Evolutionary conservation across 2,888 invertebrate genomes (phyloP).

Genomic region (Cheilosia vernalis): DNA sequence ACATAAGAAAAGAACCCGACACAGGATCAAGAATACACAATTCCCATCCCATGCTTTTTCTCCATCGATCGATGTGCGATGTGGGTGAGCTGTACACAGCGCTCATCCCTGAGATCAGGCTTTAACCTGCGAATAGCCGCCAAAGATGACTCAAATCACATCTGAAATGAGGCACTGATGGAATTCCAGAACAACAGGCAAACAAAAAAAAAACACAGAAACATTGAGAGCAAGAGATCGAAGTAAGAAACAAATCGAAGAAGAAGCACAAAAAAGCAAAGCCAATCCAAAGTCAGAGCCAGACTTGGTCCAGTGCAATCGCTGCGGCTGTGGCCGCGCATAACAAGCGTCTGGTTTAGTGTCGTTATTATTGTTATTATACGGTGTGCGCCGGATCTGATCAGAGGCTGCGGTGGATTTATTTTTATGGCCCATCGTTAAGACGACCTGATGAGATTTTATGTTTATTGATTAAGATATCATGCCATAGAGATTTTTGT

Average conservation of each 20-base stretch:
- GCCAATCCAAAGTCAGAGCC: conserved; percentile 54
- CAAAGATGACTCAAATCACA: conserved; percentile 60
- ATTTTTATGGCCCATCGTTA: conserved; percentile 75
- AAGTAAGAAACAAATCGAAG: conserved; percentile 58
- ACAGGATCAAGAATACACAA: conserved; percentile 56
- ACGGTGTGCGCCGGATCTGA: conserved; percentile 70
- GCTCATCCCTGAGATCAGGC: conserved; percentile 31
- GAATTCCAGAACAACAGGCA: conserved; percentile 28
- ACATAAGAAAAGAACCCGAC: neutral
- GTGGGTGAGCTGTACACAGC: conserved; percentile 66
- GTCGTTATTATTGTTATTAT: conserved; percentile 74
- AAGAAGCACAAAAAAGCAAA: conserved; percentile 29
- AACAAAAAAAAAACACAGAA: neutral
- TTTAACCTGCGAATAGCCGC: conserved; percentile 40
- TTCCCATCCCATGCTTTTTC: conserved; percentile 25
- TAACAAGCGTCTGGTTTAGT: conserved; percentile 75
- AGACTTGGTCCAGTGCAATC: conserved; percentile 30
- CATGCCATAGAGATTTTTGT: conserved; percentile 65
- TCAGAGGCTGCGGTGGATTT: conserved; percentile 74
- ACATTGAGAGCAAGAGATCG: conserved; percentile 31
- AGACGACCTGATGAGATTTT: conserved; percentile 75
- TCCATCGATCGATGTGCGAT: conserved; percentile 47
- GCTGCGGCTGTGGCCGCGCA: conserved; percentile 59
- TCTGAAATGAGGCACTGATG: conserved; percentile 12
- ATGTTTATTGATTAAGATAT: conserved; percentile 75